Percentiles rank a stretch among this genome's conserved stretches.
Conservation (phyloP, 2,113 vertebrate species). For the Siniperca chuatsi region DNA sequence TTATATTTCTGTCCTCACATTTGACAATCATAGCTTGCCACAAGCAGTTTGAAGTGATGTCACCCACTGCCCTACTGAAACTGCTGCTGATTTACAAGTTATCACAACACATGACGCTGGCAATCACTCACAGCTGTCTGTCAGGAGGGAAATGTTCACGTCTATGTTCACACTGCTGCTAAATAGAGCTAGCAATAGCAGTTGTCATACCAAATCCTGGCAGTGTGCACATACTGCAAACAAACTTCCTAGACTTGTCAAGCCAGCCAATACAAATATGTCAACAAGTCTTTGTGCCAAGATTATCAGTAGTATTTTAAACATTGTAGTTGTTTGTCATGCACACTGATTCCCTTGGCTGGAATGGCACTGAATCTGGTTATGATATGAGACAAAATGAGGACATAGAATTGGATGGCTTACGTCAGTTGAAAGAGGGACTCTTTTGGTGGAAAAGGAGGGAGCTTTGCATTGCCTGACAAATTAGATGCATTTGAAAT, state of each 20-base stretch:
- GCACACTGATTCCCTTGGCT: neutral
- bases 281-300: conserved; percentile 58
- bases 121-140: neutral
- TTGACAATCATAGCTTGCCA: conserved; percentile 69
- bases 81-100: conserved; percentile 59
- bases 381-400: conserved; percentile 1
- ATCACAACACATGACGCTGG: conserved; percentile 8
- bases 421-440: neutral
- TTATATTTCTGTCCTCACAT: conserved; percentile 39
- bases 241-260: conserved; percentile 14
- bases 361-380: neutral
- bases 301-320: conserved; percentile 33
- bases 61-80: conserved; percentile 64
- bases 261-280: conserved; percentile 36
- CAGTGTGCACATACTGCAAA: conserved; percentile 2
- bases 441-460: neutral
- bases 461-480: neutral
- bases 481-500: neutral
- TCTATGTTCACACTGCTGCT: conserved; percentile 38
- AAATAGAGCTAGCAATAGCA: conserved; percentile 24
- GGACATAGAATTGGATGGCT: neutral
- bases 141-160: neutral
- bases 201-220: conserved; percentile 19
- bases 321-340: neutral
- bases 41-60: conserved; percentile 69